Base-by-base conservation (phyloP, 2,888 invertebrate genomes). In the Cataglyphis albicans region DNA sequence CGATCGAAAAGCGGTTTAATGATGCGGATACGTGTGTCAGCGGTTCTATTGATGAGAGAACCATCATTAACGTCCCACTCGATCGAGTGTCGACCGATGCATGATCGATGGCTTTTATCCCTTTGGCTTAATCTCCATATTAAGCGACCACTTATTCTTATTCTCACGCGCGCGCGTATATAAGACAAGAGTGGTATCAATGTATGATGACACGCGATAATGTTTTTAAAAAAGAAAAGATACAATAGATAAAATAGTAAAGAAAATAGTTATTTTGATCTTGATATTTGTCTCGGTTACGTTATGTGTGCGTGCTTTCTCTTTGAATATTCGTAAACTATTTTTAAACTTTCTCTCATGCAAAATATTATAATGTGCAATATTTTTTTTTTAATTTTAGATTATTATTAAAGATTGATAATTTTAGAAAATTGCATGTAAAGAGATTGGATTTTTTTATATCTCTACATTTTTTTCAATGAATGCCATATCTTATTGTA, bases 1-100 rank as follows among this genome's bases (percentile, higher is more conserved):
- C 44, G 67, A 64, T 64, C 21, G 74, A 7, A 52, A 57, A 10
- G 21, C 32, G 44, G 32, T 67, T 61, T 65, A 81, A 83, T 70
- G 59, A 86, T 65, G 67, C 25, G 44, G 64, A 52, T 64, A 68
- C 70, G 80, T 73, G 87, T 85, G 83, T 83, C 76, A 81, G 76
- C 75, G 55, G 73, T 81, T 74, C 32, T 64, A 67, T 38, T 52
- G 70, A 73, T 52, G 70, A 84, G 67, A 73, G 80, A 65, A 75
- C 80, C 65, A 74, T 84, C 81, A 87, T 88, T 86, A 88, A 76
- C 87, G 55, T 88, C 84, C 86, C 83, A 87, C 75, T 72, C 67
- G 84, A 72, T 82, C 73, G n/a, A 52, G 73, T 75, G 75, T 57
- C 61, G 72, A 70, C 57, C 35, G 68, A 68, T 67, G 59, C 75